Base-by-base conservation (phyloP, 2,888 invertebrate species). In the Andrena hattorfiana region DNA sequence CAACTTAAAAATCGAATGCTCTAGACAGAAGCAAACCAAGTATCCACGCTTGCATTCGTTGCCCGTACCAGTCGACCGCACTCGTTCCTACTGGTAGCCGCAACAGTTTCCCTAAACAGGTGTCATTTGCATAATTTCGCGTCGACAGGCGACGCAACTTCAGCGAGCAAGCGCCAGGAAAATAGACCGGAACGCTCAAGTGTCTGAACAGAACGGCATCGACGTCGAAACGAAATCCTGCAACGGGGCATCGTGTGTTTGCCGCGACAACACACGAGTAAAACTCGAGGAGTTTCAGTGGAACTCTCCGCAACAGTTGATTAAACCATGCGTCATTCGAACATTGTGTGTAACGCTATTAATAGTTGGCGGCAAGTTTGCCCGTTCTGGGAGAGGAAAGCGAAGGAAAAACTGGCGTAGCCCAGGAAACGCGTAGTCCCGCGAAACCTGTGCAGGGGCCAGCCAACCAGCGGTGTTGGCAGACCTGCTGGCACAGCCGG, bases 321-420 rank as follows among this genome's bases (percentile, higher is more conserved):
- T 77, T 67, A 72, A 67, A n/a, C 72, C 26, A 48, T 10, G 32
- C 32, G 49, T 49, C 16, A 49, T 23, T 13, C 10, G 32, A 63
- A 69, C 32, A 32, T 30, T 23, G 28, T 4, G 32, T 32, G 54
- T 51, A 67, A 73, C 30, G 67, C 10, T 66, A 59, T 77, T 77
- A 80, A 77, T 30, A 51, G 70, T 70, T 77, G 26, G 48, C 26
- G 35, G n/a, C 3, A 66, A 48, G 30, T 77, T 51, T 16, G 23
- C 2, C 1, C 23, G 6, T n/a, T n/a, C 13, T 13, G 20, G 26
- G 16, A 6, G 16, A 5, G 56, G 56, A 56, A 4, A 30, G 23
- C 7, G 49, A 62, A 78, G 49, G 32, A 68, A 75, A 62, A 75
- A 20, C 35, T 30, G 16, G 20, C 20, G 56, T 63, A 54, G 54